A percentile compares a stretch with the other conserved stretches of the same genome.
Evolutionary conservation across 2,797 vertebrate species (phyloP).

Genomic region (Pristis pectinata): DNA sequence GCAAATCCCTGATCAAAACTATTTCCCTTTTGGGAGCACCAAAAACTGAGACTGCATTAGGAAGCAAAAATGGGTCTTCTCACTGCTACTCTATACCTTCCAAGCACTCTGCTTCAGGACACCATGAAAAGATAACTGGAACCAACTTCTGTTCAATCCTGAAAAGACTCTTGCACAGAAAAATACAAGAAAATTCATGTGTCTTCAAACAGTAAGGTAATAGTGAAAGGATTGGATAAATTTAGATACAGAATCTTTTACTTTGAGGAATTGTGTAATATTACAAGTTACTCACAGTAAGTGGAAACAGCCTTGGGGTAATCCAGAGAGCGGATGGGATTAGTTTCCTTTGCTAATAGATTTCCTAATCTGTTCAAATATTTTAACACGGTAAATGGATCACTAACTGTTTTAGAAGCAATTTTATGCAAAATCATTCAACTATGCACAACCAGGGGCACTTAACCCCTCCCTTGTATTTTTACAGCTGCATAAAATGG

Average conservation of each 20-base stretch:
- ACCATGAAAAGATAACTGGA: background rate
- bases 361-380: background rate
- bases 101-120: background rate
- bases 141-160: background rate
- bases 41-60: background rate
- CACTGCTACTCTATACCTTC: background rate
- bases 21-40: background rate
- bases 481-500: background rate
- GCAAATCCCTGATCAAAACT: background rate
- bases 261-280: background rate
- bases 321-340: background rate
- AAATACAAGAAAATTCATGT: background rate
- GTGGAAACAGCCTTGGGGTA: background rate
- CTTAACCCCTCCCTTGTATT: background rate
- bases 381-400: background rate
- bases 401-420: background rate
- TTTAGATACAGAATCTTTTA: background rate
- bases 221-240: background rate
- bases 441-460: background rate
- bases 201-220: background rate
- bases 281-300: background rate
- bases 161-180: background rate
- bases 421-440: slow-evolving; percentile 7
- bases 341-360: background rate
- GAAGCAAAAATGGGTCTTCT: background rate